Conservation (phyloP, 2,113 vertebrate species). For the Nansenia antarctica region DNA sequence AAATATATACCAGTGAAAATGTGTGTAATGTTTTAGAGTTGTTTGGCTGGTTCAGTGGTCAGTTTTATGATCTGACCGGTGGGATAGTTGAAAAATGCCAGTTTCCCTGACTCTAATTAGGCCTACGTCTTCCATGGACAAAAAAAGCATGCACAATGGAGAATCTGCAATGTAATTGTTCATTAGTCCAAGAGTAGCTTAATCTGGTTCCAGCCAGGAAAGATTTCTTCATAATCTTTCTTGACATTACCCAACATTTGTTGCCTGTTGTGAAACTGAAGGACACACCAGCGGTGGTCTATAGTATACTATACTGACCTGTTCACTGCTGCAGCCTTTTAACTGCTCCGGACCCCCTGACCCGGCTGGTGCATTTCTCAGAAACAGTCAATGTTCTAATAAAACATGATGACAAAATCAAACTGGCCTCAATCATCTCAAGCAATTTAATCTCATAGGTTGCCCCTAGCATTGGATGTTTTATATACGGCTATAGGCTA, state of each 20-base stretch:
- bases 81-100: too few relatives aligned
- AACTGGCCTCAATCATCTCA: background rate
- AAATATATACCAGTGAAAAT: too few relatives aligned
- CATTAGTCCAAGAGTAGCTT: too few relatives aligned
- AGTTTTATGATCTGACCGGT: too few relatives aligned
- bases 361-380: background rate
- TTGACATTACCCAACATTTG: background rate
- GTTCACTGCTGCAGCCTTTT: background rate
- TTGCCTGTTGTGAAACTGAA: background rate
- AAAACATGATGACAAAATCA: background rate
- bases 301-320: background rate
- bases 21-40: too few relatives aligned
- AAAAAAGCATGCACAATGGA: too few relatives aligned
- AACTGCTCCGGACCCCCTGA: background rate
- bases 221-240: background rate
- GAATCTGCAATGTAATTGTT: too few relatives aligned
- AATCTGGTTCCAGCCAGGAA: too few relatives aligned
- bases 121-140: slow-evolving; percentile 39
- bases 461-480: background rate
- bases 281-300: background rate
- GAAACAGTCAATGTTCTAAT: background rate
- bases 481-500: background rate
- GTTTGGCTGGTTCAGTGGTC: too few relatives aligned
- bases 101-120: background rate
- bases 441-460: background rate